Evolutionary conservation across 2,888 invertebrate genomes (phyloP), one percentile per base, ranked within the genome.

Genomic region (Sphinx pinastri): DNA sequence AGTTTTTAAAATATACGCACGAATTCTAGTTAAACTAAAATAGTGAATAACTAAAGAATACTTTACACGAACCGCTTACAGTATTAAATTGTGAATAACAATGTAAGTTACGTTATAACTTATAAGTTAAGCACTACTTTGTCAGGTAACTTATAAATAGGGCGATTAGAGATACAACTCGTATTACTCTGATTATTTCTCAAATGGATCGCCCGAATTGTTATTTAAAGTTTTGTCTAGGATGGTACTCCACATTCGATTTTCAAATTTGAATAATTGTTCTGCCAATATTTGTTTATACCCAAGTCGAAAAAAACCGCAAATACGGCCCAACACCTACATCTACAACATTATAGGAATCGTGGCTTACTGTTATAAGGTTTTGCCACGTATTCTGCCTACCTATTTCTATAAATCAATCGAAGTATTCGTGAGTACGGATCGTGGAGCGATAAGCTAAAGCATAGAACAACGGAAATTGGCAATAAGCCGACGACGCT

Each of bases 401-500:
- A 51, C 19, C 13, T 58, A 4, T 13, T 8, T 54, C n/a, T 19
- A 63, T 63, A 63, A 63, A 63, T 63, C 49, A 63, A 63, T 47
- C n/a, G 0, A 63, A 47, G 19, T 49, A 63, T 63, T 63, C 63
- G 63, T 63, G 63, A 63, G 63, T 63, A 63, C 31, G 49, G 49
- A 63, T 63, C 47, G 63, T 49, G 47, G 16, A 19, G 19, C 63
- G 63, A 49, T 47, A 63, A 47, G 63, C 13, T 47, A 25, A 11
- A 49, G n/a, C 31, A 51, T 67, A 67, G 63, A 71, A 58, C 71
- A 78, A 71, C 84, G 85, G 85, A 85, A 84, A 79, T 79, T 71
- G 70, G 79, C 77, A 79, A 78, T 84, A 82, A 81, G 74, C 72
- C 58, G 71, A 70, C 71, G 73, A 79, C 76, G 74, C 71, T 77